phyloP scores from a whole-genome alignment of 1,140 invertebrate genomes.

The Drosophila parabipectinata region DNA sequence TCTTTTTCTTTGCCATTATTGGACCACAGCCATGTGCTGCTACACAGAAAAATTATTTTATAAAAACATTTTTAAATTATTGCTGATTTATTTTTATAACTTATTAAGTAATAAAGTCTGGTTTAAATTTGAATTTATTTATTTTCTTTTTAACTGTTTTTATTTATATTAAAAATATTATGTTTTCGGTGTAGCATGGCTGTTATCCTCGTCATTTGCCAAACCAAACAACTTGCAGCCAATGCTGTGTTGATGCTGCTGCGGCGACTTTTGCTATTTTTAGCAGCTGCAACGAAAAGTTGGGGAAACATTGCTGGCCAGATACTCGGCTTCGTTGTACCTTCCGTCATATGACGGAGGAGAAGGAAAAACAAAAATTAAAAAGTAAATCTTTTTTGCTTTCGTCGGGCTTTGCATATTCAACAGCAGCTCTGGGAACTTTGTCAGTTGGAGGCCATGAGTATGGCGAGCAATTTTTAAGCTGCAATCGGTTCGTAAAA shows the following conservation, averaged over 20 bases:
- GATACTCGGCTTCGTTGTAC: slow-evolving; percentile 49
- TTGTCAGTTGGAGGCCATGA: slow-evolving; percentile 13
- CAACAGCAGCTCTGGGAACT: slow-evolving; percentile 35
- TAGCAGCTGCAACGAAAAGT: slow-evolving; percentile 60
- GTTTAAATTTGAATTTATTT: background rate
- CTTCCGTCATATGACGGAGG: slow-evolving; percentile 57
- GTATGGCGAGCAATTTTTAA: slow-evolving; percentile 24
- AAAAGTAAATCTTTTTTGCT: slow-evolving; percentile 45
- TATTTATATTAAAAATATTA: background rate
- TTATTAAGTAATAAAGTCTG: too few relatives aligned
- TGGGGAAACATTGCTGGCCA: slow-evolving; percentile 56
- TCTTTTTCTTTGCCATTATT: slow-evolving; percentile 57
- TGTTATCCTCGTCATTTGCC: slow-evolving; percentile 52
- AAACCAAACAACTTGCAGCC: slow-evolving; percentile 77
- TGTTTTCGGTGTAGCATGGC: background rate
- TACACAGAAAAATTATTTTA: slow-evolving; percentile 7
- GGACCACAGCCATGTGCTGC: slow-evolving; percentile 60
- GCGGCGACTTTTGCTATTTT: slow-evolving; percentile 66
- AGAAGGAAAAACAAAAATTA: slow-evolving; percentile 29
- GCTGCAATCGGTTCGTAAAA: slow-evolving; percentile 24
- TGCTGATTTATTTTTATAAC: background rate
- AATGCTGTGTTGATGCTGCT: slow-evolving; percentile 52
- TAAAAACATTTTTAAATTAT: background rate
- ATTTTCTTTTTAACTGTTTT: background rate
- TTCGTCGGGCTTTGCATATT: slow-evolving; percentile 58